A percentile compares a stretch with the other conserved stretches of the same genome.
These are phyloP conservation scores for Vidua chalybeata DNA, from an alignment of 2,113 vertebrate genomes.

Conservation along the genomic window DNA sequence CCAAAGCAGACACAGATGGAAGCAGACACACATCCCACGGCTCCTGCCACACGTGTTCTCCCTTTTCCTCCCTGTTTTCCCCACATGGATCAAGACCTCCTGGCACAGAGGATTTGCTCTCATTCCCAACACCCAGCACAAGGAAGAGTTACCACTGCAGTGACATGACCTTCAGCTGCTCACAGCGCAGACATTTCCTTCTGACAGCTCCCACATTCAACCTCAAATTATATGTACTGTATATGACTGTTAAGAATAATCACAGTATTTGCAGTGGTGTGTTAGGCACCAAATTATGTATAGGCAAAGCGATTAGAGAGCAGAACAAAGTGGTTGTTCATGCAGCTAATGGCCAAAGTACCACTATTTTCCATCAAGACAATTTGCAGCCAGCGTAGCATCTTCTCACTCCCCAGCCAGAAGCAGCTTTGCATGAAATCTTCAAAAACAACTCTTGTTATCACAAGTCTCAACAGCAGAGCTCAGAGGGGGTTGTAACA, in stretches of 20 bases:
- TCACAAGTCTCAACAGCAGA: constrained; percentile 21
- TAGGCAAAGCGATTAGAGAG: constrained; percentile 50
- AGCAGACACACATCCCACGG: background rate
- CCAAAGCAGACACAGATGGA: background rate
- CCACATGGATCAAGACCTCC: background rate
- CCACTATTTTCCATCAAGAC: constrained; percentile 46
- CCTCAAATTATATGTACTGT: constrained; percentile 10
- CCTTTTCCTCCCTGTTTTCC: background rate
- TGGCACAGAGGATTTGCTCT: background rate
- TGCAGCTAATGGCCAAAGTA: constrained; percentile 43
- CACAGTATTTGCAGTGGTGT: constrained; percentile 37
- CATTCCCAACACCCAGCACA: background rate
- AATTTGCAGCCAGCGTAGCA: constrained; percentile 11
- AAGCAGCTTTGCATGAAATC: constrained; percentile 7
- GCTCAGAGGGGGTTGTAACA: background rate
- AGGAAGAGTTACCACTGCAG: background rate
- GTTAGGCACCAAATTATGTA: constrained; percentile 55
- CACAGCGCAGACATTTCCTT: background rate
- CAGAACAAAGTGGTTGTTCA: constrained; percentile 51
- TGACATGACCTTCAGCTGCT: constrained; percentile 17
- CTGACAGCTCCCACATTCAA: constrained; percentile 42
- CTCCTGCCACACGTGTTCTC: background rate
- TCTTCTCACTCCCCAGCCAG: constrained; percentile 47
- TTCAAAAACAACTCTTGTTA: constrained; percentile 32
- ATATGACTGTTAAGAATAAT: constrained; percentile 54